A percentile compares a stretch with the other conserved stretches of the same genome.
Conservation (phyloP, 2,113 vertebrate genomes). For the Ceyx melanurus region DNA sequence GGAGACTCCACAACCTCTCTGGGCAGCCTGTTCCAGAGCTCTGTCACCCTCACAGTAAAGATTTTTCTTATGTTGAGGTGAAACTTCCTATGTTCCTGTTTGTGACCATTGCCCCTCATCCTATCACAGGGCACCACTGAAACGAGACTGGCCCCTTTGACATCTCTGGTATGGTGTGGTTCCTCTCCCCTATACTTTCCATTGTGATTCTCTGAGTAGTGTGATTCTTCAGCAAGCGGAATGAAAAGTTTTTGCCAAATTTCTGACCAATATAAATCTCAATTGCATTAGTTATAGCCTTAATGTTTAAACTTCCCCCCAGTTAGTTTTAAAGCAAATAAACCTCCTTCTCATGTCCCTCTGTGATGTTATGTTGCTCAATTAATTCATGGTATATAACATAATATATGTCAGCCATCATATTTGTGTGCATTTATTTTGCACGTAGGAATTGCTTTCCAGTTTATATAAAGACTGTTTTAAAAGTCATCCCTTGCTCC, state of each 20-base stretch:
- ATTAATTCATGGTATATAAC: neutral
- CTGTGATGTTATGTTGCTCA: neutral
- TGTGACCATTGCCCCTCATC: too few species aligned
- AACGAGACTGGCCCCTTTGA: too few species aligned
- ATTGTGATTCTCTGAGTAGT: neutral
- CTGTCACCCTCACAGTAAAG: too few species aligned
- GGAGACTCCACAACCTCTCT: too few species aligned
- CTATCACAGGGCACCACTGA: too few species aligned
- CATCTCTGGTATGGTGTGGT: neutral
- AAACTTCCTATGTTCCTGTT: too few species aligned
- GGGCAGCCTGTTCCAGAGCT: too few species aligned
- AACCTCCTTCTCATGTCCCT: neutral
- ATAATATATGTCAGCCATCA: neutral
- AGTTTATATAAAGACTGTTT: conserved; percentile 27
- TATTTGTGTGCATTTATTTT: neutral
- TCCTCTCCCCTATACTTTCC: neutral
- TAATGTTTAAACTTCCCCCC: neutral
- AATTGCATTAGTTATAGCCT: neutral
- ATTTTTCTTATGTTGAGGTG: too few species aligned
- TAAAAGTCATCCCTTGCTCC: conserved; percentile 48
- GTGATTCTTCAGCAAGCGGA: neutral
- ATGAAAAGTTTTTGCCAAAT: neutral
- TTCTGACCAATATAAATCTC: neutral
- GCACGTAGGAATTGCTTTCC: conserved; percentile 42
- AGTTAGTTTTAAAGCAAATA: neutral